These are phyloP conservation scores for Chymomyza fuscimana DNA, from an alignment of 2,888 invertebrate genomes.

Conservation along the genomic window DNA sequence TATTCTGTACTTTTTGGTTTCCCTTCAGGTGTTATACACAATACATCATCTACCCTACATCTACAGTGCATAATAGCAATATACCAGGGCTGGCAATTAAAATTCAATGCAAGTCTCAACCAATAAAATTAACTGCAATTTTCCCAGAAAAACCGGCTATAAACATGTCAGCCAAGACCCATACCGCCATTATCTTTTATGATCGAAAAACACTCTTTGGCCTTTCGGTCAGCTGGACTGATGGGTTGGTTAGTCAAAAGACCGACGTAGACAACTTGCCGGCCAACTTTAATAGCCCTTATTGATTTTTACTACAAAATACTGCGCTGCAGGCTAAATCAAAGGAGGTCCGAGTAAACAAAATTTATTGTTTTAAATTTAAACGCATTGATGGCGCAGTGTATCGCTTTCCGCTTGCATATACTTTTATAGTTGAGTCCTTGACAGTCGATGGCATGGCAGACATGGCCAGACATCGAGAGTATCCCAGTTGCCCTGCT, in stretches of 20 bases:
- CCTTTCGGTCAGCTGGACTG: not conserved
- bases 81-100: conserved; percentile 44
- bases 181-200: not conserved
- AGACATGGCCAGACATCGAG: not conserved
- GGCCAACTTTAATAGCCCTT: conserved; percentile 21
- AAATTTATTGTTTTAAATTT: conserved; percentile 40
- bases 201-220: not conserved
- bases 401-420: not conserved
- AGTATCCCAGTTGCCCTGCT: not conserved
- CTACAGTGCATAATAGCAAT: not conserved
- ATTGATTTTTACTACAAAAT: conserved; percentile 31
- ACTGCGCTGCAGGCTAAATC: conserved; percentile 21
- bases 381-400: not conserved
- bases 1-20: no score
- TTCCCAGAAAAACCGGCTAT: conserved; percentile 25
- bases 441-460: conserved; percentile 42
- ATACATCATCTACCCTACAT: no score
- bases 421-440: conserved; percentile 41
- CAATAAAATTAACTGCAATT: conserved; percentile 65
- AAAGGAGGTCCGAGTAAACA: conserved; percentile 41
- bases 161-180: not conserved
- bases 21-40: no score
- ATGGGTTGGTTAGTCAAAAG: no score
- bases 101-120: conserved; percentile 45
- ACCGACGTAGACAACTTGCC: conserved; percentile 1